Percentiles rank a stretch among this genome's conserved stretches.
Evolutionary conservation across 2,113 vertebrate species (phyloP).

Genomic region (Muscicapa adusta): DNA sequence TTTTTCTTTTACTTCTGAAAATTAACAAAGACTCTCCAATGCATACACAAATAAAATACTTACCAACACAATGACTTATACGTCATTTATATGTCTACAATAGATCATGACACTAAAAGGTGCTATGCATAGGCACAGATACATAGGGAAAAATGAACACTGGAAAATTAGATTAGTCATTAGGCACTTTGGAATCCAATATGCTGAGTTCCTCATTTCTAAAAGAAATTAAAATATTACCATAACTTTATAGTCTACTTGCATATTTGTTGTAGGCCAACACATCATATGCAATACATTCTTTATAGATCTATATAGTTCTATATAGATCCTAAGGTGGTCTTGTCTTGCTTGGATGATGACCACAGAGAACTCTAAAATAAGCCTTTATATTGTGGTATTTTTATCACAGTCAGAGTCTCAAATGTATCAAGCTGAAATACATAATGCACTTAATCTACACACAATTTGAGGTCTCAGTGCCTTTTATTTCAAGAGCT

Average conservation of each 20-base stretch:
- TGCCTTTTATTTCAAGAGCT: not conserved
- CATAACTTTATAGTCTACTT: not conserved
- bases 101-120: not conserved
- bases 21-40: not conserved
- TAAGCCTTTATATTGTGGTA: not conserved
- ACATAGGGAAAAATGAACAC: not conserved
- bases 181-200: not conserved
- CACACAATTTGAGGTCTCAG: not conserved
- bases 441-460: not conserved
- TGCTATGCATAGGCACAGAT: accelerated
- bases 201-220: not conserved
- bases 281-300: not conserved
- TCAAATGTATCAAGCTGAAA: not conserved
- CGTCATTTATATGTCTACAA: not conserved
- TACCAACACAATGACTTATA: not conserved
- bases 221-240: not conserved
- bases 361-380: not conserved
- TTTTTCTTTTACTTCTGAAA: not conserved
- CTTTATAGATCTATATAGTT: not conserved
- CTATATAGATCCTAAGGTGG: no score
- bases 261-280: not conserved
- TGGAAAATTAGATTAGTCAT: not conserved
- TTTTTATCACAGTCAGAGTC: not conserved
- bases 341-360: not conserved
- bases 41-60: not conserved